Evolutionary conservation across 64 coral and sea anemone species (phyloP).

Genomic region (Acropora yongei): DNA sequence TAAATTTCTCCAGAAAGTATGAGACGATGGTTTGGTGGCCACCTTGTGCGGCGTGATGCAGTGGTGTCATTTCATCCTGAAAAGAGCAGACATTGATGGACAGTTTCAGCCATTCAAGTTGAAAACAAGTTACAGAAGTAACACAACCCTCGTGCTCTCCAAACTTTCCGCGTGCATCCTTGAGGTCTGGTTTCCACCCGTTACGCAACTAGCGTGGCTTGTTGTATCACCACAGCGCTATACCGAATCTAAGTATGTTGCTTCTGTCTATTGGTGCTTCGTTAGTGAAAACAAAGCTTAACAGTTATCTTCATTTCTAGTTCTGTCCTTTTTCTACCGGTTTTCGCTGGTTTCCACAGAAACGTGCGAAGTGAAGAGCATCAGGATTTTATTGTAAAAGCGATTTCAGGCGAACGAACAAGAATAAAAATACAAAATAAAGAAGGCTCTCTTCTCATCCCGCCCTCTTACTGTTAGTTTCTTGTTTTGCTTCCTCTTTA

Average conservation of each 20-base stretch:
- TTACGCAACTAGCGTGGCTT: too few species aligned
- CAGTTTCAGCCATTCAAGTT: not conserved
- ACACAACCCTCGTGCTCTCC: too few species aligned
- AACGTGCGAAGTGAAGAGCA: too few species aligned
- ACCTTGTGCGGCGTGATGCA: slow-evolving; percentile 73
- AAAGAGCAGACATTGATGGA: not conserved
- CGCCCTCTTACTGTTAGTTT: not conserved
- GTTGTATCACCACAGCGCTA: too few species aligned
- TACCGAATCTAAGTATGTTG: too few species aligned
- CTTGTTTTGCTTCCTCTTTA: not conserved
- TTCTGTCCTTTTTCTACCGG: not conserved
- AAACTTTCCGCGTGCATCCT: not conserved
- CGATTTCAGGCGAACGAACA: not conserved
- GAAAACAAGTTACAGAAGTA: too few species aligned
- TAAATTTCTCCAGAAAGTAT: slow-evolving; percentile 92
- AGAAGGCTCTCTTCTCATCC: not conserved
- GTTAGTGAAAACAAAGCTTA: too few species aligned
- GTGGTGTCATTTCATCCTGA: slow-evolving; percentile 82
- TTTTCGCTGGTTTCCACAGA: not conserved
- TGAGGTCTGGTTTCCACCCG: too few species aligned
- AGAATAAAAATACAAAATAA: not conserved
- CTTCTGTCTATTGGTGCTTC: too few species aligned
- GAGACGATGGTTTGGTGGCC: slow-evolving; percentile 75
- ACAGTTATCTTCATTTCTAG: too few species aligned
- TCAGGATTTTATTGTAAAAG: not conserved